Evolutionary conservation across 2,888 invertebrate species (phyloP).

Genomic region (Brachyptera risi): DNA sequence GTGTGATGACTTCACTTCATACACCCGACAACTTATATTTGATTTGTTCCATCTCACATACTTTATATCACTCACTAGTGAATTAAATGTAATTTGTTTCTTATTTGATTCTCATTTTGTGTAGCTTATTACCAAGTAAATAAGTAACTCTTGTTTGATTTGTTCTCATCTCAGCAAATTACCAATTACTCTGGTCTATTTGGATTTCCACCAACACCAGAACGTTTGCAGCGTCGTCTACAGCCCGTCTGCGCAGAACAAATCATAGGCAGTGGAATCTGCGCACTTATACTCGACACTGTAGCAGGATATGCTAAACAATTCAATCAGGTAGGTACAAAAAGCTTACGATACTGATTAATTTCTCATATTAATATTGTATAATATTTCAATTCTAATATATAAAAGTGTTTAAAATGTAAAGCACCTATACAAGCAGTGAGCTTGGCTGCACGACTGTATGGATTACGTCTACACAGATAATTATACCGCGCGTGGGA

Average conservation of each 20-base stretch:
- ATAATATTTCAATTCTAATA: background rate
- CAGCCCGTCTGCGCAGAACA: slow-evolving; percentile 38
- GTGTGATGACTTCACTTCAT: too few species aligned
- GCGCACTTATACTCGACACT: slow-evolving; percentile 44
- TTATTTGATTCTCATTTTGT: too few species aligned
- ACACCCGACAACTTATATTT: too few species aligned
- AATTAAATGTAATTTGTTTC: too few species aligned
- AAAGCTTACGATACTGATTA: background rate
- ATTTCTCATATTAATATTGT: background rate
- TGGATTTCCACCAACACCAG: slow-evolving; percentile 43
- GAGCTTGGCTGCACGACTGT: background rate
- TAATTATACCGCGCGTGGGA: background rate
- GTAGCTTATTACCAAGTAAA: too few species aligned
- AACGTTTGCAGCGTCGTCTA: slow-evolving; percentile 36
- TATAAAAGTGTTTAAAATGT: too few species aligned
- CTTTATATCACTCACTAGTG: too few species aligned
- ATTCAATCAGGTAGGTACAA: slow-evolving; percentile 41
- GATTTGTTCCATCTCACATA: background rate
- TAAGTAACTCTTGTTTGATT: background rate
- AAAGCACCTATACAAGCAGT: too few species aligned
- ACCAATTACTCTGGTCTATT: slow-evolving; percentile 39
- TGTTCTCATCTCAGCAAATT: slow-evolving; percentile 32
- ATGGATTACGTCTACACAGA: too few species aligned
- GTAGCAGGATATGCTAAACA: slow-evolving; percentile 43
- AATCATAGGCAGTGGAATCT: slow-evolving; percentile 39